These are phyloP conservation scores for Misgurnus mizolepis DNA, from an alignment of 2,113 vertebrate genomes.

Conservation along the genomic window DNA sequence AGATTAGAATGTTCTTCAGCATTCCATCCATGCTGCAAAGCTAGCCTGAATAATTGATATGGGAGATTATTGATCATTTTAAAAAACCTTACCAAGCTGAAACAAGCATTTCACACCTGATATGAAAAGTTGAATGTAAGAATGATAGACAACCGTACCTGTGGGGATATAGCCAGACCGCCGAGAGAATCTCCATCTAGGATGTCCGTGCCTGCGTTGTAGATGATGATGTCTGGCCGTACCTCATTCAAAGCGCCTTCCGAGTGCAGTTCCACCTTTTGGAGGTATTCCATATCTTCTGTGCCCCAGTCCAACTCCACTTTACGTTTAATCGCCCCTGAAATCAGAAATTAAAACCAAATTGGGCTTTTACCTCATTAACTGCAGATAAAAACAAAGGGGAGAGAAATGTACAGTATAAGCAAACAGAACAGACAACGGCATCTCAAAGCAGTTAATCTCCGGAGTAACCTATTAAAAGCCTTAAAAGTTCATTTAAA, in stretches of 20 bases:
- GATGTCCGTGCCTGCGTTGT: conserved; percentile 93
- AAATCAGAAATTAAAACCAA: conserved; percentile 11
- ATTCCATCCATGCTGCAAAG: neutral
- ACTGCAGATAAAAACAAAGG: conserved; percentile 38
- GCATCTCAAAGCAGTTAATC: neutral
- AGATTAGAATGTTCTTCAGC: neutral
- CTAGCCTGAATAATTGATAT: conserved; percentile 15
- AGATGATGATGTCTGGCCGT: conserved; percentile 84
- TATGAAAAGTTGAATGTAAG: neutral
- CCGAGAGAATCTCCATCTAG: conserved; percentile 91
- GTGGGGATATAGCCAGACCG: conserved; percentile 89
- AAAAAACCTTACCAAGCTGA: neutral
- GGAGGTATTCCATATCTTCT: conserved; percentile 88
- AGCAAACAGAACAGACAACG: neutral
- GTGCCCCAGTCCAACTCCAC: conserved; percentile 95
- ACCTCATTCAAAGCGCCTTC: conserved; percentile 83
- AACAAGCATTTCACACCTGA: neutral
- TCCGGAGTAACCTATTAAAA: neutral
- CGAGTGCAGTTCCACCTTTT: conserved; percentile 83
- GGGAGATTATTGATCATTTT: conserved; percentile 8
- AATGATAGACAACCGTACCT: conserved; percentile 70
- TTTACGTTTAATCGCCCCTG: conserved; percentile 89
- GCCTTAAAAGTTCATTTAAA: no score
- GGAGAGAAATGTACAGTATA: neutral
- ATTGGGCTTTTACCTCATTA: conserved; percentile 43